Percentiles rank a stretch among this genome's conserved stretches.
Conservation (phyloP, 2,888 invertebrate species). For the Prenolepis imparis region DNA sequence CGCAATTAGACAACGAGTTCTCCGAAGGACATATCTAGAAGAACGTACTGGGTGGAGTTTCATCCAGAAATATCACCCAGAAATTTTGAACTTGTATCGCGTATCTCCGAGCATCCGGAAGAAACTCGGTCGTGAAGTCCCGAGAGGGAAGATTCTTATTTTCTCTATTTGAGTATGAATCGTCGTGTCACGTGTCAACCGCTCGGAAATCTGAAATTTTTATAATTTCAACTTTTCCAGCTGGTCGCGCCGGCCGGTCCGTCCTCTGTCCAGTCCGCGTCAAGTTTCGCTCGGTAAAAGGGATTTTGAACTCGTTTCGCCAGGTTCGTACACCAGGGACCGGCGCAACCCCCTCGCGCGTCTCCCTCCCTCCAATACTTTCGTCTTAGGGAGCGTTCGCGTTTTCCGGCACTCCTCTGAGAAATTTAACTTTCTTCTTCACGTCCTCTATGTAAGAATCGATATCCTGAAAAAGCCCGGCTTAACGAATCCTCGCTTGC, state of each 20-base stretch:
- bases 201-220: slow-evolving; percentile 79
- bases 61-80: slow-evolving; percentile 2
- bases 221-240: slow-evolving; percentile 80
- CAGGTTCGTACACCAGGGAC: slow-evolving; percentile 69
- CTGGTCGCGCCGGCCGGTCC: slow-evolving; percentile 56
- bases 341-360: slow-evolving; percentile 43
- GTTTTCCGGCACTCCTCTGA: slow-evolving; percentile 75
- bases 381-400: slow-evolving; percentile 56
- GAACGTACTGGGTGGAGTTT: neutral
- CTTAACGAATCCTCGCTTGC: slow-evolving; percentile 67
- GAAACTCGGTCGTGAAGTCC: slow-evolving; percentile 46
- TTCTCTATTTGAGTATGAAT: slow-evolving; percentile 48
- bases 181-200: slow-evolving; percentile 67
- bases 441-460: slow-evolving; percentile 68
- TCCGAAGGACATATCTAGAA: neutral
- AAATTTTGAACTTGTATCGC: slow-evolving; percentile 35
- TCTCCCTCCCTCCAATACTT: slow-evolving; percentile 29
- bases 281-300: slow-evolving; percentile 75
- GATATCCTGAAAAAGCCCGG: slow-evolving; percentile 69
- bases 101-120: slow-evolving; percentile 15
- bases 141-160: slow-evolving; percentile 48
- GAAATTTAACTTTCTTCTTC: slow-evolving; percentile 82
- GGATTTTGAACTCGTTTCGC: slow-evolving; percentile 78
- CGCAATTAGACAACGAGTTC: neutral
- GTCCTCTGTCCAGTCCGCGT: slow-evolving; percentile 54